Evolutionary conservation across 2,888 invertebrate genomes (phyloP), one percentile per base, ranked within the genome.

Genomic region (Rhyacophila evoluta): DNA sequence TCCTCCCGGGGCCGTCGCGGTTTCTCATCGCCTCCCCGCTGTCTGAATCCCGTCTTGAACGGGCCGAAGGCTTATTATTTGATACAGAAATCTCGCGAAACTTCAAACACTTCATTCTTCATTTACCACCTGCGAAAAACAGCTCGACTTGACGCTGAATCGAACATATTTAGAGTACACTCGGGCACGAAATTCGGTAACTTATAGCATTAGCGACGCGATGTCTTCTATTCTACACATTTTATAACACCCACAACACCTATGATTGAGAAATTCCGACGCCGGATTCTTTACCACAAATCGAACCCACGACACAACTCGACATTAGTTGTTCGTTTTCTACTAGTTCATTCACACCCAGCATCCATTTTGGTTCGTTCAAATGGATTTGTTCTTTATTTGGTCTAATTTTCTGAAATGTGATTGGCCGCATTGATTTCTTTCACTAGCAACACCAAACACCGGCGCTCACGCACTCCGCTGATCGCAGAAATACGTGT

Each of bases 281-380:
- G 86, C 87, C 87, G 87, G 86, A 88, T 87, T 88, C 86, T 86
- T 86, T 86, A 87, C 87, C 86, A 76, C 85, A 85, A 86, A 87
- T 88, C 87, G 86, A 87, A 87, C 86, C 88, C 88, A 88, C 89
- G 88, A 88, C 89, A 89, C 88, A 88, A 89, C 87, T 88, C 86
- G 86, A 86, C 89, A 89, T 88, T 75, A 33, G 72, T 78, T 78
- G 78, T 78, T 79, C 75, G 79, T 79, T 79, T 76, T 79, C 76
- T 73, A 76, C 79, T 79, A 79, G 79, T 79, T 79, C 79, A 79
- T 79, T 79, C 79, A 89, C 89, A 89, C 88, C 88, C 77, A 77
- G 77, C 77, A 77, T 77, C 79, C 78, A 73, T 74, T 78, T 80
- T 80, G 75, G 79, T 87, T 88, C 88, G 89, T 89, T 89, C 75